Evolutionary conservation across 1,140 invertebrate genomes (phyloP).

Genomic region (Anoplolepis gracilipes): DNA sequence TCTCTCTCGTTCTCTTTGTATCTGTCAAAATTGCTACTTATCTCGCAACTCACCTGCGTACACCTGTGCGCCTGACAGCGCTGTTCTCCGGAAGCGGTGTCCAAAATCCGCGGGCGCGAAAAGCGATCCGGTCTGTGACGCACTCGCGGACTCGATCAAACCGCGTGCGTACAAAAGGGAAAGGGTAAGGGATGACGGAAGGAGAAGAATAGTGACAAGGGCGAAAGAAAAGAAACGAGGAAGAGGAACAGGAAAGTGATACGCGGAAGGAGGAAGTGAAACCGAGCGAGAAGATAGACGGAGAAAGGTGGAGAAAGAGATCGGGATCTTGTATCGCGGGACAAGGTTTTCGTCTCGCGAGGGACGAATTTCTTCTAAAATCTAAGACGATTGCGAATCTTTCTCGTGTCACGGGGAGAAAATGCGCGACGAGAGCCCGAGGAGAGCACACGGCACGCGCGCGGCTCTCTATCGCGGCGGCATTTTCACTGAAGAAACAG

Average conservation of each 20-base stretch:
- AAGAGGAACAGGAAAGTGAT: background rate
- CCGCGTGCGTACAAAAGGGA: background rate
- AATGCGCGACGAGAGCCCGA: constrained; percentile 62
- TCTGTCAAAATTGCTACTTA: background rate
- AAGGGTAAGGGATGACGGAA: background rate
- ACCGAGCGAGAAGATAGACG: background rate
- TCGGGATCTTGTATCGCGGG: background rate
- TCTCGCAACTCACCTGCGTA: constrained; percentile 56
- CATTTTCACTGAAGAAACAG: constrained; percentile 74
- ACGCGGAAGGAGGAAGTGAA: constrained; percentile 26
- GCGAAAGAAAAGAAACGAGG: background rate
- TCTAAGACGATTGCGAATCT: background rate
- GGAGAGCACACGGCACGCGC: constrained; percentile 68
- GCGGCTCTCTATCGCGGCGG: constrained; percentile 71
- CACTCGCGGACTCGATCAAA: constrained; percentile 56
- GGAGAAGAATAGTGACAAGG: constrained; percentile 24
- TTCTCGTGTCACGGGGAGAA: background rate
- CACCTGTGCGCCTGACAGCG: constrained; percentile 38
- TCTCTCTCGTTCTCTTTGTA: background rate
- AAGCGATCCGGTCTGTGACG: constrained; percentile 27
- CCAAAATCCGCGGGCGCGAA: constrained; percentile 35
- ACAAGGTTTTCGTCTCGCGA: background rate
- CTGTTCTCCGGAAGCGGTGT: constrained; percentile 53
- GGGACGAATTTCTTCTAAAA: background rate
- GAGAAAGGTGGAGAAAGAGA: background rate